Conservation (phyloP, 1,140 invertebrate genomes). For the Brachionus asplanchnoidis region DNA sequence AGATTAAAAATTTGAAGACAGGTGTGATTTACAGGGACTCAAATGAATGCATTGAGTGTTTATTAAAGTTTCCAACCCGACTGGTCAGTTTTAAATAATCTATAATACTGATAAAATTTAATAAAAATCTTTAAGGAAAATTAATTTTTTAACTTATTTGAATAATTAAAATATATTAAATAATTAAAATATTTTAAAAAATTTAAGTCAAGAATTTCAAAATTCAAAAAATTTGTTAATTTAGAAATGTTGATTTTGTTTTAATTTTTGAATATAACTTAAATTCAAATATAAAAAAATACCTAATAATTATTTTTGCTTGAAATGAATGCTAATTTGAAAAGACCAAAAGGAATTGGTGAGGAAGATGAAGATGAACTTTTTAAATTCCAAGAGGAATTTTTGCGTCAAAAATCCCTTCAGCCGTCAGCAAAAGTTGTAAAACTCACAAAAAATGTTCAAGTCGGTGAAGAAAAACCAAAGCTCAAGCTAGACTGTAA, state of each 20-base stretch:
- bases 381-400: conserved; percentile 53
- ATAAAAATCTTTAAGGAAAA: too few species aligned
- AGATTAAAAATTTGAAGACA: too few species aligned
- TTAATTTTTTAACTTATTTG: too few species aligned
- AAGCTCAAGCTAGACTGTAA: conserved; percentile 44
- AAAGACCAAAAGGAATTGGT: conserved; percentile 23
- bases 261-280: neutral
- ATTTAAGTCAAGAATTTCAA: too few species aligned
- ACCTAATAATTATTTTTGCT: neutral
- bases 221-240: neutral
- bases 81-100: too few species aligned
- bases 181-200: too few species aligned
- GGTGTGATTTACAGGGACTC: too few species aligned
- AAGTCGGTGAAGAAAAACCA: neutral
- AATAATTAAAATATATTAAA: too few species aligned
- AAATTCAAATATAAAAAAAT: neutral
- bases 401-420: conserved; percentile 45
- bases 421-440: conserved; percentile 45
- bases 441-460: conserved; percentile 12
- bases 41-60: too few species aligned
- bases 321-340: neutral
- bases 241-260: neutral
- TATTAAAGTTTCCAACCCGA: too few species aligned
- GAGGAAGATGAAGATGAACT: conserved; percentile 55
- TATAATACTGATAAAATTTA: too few species aligned